Conservation (phyloP, 2,797 vertebrate species). For the Danio kyathit region DNA sequence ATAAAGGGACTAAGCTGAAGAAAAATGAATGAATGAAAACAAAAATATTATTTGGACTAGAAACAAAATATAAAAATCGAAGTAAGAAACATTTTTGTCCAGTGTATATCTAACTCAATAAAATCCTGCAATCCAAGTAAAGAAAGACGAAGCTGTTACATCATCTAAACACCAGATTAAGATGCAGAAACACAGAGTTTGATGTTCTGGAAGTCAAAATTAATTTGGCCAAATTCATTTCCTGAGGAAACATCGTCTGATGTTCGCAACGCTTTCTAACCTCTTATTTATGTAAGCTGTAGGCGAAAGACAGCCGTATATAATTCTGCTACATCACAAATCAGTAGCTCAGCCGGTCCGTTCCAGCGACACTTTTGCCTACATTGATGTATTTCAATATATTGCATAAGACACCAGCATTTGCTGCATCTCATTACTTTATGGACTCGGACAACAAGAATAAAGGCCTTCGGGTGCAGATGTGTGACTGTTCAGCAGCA, state of each 20-base stretch:
- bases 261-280: slow-evolving; percentile 8
- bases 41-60: too few relatives aligned
- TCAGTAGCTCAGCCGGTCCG: neutral
- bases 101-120: too few relatives aligned
- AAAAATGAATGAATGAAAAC: too few relatives aligned
- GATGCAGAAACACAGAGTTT: neutral
- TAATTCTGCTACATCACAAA: slow-evolving; percentile 1
- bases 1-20: too few relatives aligned
- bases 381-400: slow-evolving; percentile 39
- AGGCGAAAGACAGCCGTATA: neutral
- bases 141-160: neutral
- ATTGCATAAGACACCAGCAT: slow-evolving; percentile 12
- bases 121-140: too few relatives aligned
- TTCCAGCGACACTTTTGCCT: slow-evolving; percentile 4
- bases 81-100: too few relatives aligned
- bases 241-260: slow-evolving; percentile 2
- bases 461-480: too few relatives aligned
- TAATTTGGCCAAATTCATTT: slow-evolving; percentile 1
- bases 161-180: slow-evolving; percentile 6
- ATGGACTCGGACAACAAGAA: neutral
- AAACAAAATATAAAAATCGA: too few relatives aligned
- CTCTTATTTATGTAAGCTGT: slow-evolving; percentile 12
- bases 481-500: too few relatives aligned
- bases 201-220: neutral
- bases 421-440: neutral